Evolutionary conservation across 2,888 invertebrate species (phyloP).

Genomic region (Limnephilus lunatus): DNA sequence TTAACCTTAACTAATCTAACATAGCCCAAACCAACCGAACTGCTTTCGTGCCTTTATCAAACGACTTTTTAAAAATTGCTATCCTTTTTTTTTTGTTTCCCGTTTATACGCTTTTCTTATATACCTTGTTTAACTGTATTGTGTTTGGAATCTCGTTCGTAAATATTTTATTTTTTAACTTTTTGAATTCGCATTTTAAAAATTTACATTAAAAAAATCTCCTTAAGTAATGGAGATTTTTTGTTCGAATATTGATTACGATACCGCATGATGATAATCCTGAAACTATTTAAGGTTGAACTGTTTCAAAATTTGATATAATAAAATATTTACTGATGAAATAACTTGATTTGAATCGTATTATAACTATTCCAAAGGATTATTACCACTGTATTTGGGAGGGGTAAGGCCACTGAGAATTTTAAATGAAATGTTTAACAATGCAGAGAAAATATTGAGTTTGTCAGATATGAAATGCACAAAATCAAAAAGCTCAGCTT

Average conservation of each 20-base stretch:
- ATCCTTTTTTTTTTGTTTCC: neutral
- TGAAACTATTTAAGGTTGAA: neutral
- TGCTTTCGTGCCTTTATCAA: too few relatives aligned
- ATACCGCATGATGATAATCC: neutral
- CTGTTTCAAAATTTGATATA: too few relatives aligned
- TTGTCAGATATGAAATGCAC: neutral
- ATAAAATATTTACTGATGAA: neutral
- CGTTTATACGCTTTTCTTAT: neutral
- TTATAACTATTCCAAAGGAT: neutral
- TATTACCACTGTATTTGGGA: neutral
- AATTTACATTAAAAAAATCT: too few relatives aligned
- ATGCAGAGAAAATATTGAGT: neutral
- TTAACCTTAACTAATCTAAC: too few relatives aligned
- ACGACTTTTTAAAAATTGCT: neutral
- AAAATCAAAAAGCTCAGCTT: neutral
- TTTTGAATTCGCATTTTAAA: too few relatives aligned
- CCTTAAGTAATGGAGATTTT: neutral
- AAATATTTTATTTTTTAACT: neutral
- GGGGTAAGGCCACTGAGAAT: too few relatives aligned
- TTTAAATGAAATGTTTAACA: neutral
- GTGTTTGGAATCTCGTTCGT: neutral
- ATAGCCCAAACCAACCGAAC: too few relatives aligned
- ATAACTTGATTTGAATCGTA: neutral
- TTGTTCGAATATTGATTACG: neutral
- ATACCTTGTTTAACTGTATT: neutral